Conservation (phyloP, 2,888 invertebrate species). For the Ariolimax columbianus region DNA sequence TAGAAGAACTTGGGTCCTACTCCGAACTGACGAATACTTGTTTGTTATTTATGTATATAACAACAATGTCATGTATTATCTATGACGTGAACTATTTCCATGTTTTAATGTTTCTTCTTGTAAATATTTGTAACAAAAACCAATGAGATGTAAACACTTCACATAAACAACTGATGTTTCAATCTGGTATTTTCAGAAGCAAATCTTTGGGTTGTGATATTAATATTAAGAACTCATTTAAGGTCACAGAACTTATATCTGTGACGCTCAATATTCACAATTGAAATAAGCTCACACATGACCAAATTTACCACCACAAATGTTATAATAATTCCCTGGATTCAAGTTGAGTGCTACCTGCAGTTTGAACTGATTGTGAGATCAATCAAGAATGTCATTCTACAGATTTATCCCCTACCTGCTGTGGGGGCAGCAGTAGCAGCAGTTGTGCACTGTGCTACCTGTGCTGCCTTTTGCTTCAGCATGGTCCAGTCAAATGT, state of each 20-base stretch:
- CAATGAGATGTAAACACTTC: background rate
- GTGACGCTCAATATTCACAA: slow-evolving; percentile 23
- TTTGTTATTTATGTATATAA: too few relatives aligned
- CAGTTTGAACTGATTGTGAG: background rate
- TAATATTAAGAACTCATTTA: background rate
- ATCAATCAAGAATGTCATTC: slow-evolving; percentile 8
- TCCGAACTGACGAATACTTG: too few relatives aligned
- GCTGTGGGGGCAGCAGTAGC: slow-evolving; percentile 61
- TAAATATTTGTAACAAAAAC: background rate
- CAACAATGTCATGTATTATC: background rate
- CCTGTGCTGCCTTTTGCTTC: slow-evolving; percentile 89
- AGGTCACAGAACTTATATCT: background rate
- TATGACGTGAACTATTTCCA: background rate
- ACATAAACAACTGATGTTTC: background rate
- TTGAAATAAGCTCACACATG: background rate
- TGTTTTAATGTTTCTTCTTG: background rate
- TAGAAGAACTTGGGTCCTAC: too few relatives aligned
- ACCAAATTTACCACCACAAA: slow-evolving; percentile 5
- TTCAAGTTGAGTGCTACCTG: background rate
- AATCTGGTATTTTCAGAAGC: background rate
- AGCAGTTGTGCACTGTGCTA: slow-evolving; percentile 65
- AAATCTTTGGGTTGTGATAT: background rate
- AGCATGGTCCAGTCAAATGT: slow-evolving; percentile 99
- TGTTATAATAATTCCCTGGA: slow-evolving; percentile 34
- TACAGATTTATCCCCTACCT: slow-evolving; percentile 55